Base-by-base conservation (phyloP, 35 echinoderm and acorn worm genomes). In the Stichopus chloronotus region DNA sequence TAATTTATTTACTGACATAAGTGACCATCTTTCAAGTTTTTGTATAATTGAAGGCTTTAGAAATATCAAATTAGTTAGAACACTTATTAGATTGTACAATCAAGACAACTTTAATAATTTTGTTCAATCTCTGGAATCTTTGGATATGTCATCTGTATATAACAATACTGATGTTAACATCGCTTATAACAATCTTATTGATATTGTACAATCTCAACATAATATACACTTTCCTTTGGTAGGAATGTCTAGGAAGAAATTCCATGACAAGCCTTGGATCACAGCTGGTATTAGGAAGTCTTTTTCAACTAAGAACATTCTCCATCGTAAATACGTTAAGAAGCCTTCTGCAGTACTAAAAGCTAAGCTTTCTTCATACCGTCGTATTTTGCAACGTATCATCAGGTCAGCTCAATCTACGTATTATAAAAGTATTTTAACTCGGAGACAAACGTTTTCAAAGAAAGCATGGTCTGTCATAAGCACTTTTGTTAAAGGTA, bases 381-480 rank as follows among this genome's bases (percentile, higher is more conserved):
- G n/a, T n/a, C n/a, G 65, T 71, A n/a, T 71, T 71, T 71, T 71
- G 65, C 65, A 71, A 71, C 4, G 65, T n/a, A 71, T 71, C n/a
- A 13, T 71, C 65, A 71, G 65, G 65, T 13, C 65, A 71, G 65
- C 65, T 71, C 65, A 71, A 71, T 71, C 65, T 71, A 71, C 11
- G 65, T 71, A 13, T 71, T 71, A 71, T 71, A 71, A 71, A 71
- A 71, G 65, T 71, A 71, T 71, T 71, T n/a, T n/a, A 71, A 71
- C 65, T 13, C 65, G 65, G n/a, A 71, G 65, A 71, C 30, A 71
- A 71, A 71, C 11, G 65, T 71, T 4, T 71, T 71, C 65, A n/a
- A 71, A 71, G 65, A 71, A 71, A 71, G 65, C 65, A 71, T 71
- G 65, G 65, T 71, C 65, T 71, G 65, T 71, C 65, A 71, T 71